phyloP scores from a whole-genome alignment of 2,888 invertebrate genomes.

The Apomyelois bistriatella region DNA sequence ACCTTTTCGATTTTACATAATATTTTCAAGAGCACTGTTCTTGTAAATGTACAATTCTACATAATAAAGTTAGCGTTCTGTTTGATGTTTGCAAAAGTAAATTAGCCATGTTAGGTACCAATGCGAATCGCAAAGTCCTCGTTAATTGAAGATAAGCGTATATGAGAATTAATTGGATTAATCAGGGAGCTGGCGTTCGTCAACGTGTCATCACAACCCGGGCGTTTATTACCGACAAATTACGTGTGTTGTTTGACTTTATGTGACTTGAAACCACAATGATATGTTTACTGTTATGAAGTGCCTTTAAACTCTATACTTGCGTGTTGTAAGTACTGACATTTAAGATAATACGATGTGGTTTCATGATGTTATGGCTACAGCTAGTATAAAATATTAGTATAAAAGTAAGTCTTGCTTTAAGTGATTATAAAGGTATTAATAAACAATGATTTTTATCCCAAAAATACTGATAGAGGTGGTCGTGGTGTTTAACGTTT shows the following conservation, averaged over 20 bases:
- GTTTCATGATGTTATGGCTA: too few relatives aligned
- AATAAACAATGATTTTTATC: too few relatives aligned
- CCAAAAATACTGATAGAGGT: too few relatives aligned
- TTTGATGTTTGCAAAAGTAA: slow-evolving; percentile 25
- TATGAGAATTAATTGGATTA: slow-evolving; percentile 39
- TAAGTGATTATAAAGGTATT: too few relatives aligned
- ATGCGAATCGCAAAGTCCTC: slow-evolving; percentile 26
- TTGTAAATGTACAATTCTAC: slow-evolving; percentile 10
- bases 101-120: slow-evolving; percentile 19
- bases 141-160: slow-evolving; percentile 34
- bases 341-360: too few relatives aligned
- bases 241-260: slow-evolving; percentile 21
- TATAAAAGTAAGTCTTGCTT: too few relatives aligned
- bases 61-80: slow-evolving; percentile 15
- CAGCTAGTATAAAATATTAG: too few relatives aligned
- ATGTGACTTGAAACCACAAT: slow-evolving; percentile 19
- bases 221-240: slow-evolving; percentile 20
- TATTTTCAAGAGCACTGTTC: too few relatives aligned
- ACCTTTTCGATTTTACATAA: too few relatives aligned
- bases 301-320: neutral
- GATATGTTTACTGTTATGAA: slow-evolving; percentile 3
- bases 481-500: too few relatives aligned
- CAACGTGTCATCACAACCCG: slow-evolving; percentile 29
- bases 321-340: too few relatives aligned
- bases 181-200: slow-evolving; percentile 39